Evolutionary conservation across 2,888 invertebrate species (phyloP), one percentile per base, ranked within the genome.

Genomic region (Macropis europaea): DNA sequence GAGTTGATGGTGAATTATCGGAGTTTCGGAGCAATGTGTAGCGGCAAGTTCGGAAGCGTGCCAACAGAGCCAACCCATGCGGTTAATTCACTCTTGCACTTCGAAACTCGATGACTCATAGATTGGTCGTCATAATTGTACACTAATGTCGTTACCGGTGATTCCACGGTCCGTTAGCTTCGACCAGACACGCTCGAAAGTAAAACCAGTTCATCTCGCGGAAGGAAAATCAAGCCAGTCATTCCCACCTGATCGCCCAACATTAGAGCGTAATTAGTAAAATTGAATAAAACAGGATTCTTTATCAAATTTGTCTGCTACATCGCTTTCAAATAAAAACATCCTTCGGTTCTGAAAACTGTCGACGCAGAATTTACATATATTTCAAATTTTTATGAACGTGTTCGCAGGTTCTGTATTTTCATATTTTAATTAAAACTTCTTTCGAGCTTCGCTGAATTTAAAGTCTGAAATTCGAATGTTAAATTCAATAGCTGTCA

Each of bases 71-170:
- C 62, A 76, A 82, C 22, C 68, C 71, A 69, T 63, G 79, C 73
- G 68, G 73, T 81, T 81, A 78, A 80, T 80, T 80, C 76, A 73
- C 64, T 68, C 67, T 66, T 76, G 76, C 73, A 81, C 73, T 81
- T 81, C 59, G 76, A 71, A 81, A 81, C 81, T 81, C 64, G 60
- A 77, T 80, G 73, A 76, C 67, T 76, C 73, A 45, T 53, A 47
- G 64, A 80, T 78, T 66, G 73, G 60, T 68, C 68, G 62, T 81
- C 70, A 76, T 78, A 80, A 81, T 81, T 80, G 79, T 73, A 73
- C 56, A 32, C 47, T 73, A 68, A 78, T 70, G 57, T 62, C 62
- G 61, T 79, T 79, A 75, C 63, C 56, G 45, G 48, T 45, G 72
- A 81, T 75, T 75, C 69, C 45, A 66, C 40, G 60, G 47, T 50